These are phyloP conservation scores for Monopterus albus DNA, from an alignment of 2,113 vertebrate genomes.

Conservation along the genomic window DNA sequence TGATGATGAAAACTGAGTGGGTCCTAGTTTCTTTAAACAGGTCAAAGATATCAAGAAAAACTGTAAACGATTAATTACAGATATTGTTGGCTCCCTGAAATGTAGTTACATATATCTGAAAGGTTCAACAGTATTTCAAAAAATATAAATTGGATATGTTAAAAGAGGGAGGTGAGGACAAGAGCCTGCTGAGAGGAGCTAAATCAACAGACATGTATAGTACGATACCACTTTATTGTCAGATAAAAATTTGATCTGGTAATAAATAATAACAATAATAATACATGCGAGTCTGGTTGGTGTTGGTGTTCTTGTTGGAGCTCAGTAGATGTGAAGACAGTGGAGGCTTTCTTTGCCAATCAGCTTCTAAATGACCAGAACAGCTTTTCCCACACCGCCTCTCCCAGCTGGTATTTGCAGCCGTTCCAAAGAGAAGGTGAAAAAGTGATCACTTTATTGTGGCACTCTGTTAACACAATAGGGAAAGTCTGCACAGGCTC, in stretches of 20 bases:
- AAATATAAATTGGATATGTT: constrained; percentile 19
- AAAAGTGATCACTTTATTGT: constrained; percentile 67
- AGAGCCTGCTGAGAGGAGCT: constrained; percentile 17
- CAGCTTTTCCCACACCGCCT: constrained; percentile 66
- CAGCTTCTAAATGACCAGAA: constrained; percentile 50
- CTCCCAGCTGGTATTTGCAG: constrained; percentile 53
- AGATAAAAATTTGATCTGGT: too few relatives aligned
- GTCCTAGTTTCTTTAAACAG: too few relatives aligned
- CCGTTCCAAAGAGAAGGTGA: constrained; percentile 60
- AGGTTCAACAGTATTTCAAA: too few relatives aligned
- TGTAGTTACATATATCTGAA: too few relatives aligned
- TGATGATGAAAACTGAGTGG: too few relatives aligned
- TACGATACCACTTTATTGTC: too few relatives aligned
- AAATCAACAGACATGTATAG: too few relatives aligned
- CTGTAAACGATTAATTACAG: too few relatives aligned
- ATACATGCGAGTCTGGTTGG: too few relatives aligned
- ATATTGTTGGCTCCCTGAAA: too few relatives aligned
- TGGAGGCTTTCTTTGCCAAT: constrained; percentile 47
- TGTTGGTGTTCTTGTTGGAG: constrained; percentile 5
- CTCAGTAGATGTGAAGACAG: constrained; percentile 34
- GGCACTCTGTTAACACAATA: constrained; percentile 54
- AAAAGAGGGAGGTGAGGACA: constrained; percentile 14
- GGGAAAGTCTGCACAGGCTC: constrained; percentile 43
- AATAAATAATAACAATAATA: too few relatives aligned
- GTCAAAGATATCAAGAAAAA: too few relatives aligned